These are phyloP conservation scores for Genyomyrus donnyi DNA, from an alignment of 2,113 vertebrate genomes.

Conservation along the genomic window DNA sequence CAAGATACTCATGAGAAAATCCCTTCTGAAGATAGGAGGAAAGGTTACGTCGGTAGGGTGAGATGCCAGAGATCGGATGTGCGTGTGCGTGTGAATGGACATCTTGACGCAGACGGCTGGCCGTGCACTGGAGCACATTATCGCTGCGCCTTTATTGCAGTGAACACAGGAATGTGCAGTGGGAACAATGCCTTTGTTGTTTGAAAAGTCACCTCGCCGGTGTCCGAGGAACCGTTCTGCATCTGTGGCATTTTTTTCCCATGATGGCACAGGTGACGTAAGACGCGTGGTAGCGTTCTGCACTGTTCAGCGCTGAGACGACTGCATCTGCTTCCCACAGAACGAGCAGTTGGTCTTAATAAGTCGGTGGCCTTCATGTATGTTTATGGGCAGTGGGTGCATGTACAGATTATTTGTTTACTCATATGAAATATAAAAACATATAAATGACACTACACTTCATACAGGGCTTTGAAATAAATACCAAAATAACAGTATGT, in stretches of 20 bases:
- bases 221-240: neutral
- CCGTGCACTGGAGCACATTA: neutral
- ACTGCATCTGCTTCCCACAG: neutral
- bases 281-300: no score
- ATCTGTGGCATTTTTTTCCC: neutral
- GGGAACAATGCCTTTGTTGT: neutral
- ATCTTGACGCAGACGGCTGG: neutral
- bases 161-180: neutral
- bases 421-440: neutral
- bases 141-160: neutral
- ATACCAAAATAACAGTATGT: neutral
- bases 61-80: neutral
- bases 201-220: neutral
- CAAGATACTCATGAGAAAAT: conserved; percentile 9
- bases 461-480: neutral
- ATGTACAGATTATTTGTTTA: neutral
- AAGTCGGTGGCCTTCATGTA: neutral
- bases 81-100: neutral
- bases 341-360: neutral
- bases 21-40: neutral
- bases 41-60: neutral
- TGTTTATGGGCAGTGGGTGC: neutral
- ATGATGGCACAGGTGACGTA: neutral
- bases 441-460: neutral
- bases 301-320: neutral